phyloP scores from a whole-genome alignment of 2,113 vertebrate genomes.

The Sorex fumeus region DNA sequence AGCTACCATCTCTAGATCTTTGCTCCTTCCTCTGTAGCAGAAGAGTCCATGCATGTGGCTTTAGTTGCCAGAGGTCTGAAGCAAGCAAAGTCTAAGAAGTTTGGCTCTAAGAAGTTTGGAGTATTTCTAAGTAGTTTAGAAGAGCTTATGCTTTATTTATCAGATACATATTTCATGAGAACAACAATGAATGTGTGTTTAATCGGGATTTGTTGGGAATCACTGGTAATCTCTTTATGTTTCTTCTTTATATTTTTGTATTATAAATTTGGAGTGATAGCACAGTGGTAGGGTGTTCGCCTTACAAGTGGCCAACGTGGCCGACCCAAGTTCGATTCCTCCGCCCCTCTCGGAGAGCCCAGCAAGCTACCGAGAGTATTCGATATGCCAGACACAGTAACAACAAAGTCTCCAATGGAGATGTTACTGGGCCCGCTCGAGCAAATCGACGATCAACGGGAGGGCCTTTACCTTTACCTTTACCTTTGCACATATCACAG shows the following conservation, averaged over 20 bases:
- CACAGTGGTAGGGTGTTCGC: no score
- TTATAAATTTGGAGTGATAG: slow-evolving; percentile 63
- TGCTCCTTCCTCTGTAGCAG: neutral
- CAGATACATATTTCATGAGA: slow-evolving; percentile 61
- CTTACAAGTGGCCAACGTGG: no score
- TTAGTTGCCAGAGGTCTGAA: slow-evolving; percentile 21
- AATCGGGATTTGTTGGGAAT: slow-evolving; percentile 70
- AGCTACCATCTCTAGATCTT: neutral
- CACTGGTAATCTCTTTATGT: slow-evolving; percentile 71
- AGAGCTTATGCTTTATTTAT: slow-evolving; percentile 36
- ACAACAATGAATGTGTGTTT: slow-evolving; percentile 54
- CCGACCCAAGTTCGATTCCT: no score
- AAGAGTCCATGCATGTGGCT: neutral
- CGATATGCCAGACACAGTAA: no score
- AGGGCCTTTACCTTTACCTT: no score
- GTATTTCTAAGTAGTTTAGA: slow-evolving; percentile 43
- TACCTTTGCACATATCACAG: neutral
- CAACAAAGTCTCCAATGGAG: no score
- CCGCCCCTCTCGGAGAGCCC: no score
- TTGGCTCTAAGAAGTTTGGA: slow-evolving; percentile 33
- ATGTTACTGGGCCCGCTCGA: no score
- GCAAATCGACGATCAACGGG: no score
- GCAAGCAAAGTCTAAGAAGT: no score
- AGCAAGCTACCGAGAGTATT: no score
- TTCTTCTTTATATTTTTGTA: slow-evolving; percentile 62